Conservation (phyloP, 2,113 vertebrate species). For the Nesogale talazaci region DNA sequence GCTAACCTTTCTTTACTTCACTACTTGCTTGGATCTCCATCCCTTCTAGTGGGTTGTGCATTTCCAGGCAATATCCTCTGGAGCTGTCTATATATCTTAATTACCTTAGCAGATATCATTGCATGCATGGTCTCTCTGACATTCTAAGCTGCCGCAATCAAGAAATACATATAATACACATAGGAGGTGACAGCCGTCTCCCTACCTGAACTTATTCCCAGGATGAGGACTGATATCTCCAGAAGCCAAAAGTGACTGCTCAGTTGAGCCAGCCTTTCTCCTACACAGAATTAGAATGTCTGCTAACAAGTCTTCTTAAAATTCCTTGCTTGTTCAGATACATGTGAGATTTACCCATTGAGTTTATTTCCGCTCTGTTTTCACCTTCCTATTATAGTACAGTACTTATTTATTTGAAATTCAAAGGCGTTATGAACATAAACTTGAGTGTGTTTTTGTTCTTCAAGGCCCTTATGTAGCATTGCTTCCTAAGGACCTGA, state of each 20-base stretch:
- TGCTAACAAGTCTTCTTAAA: constrained; percentile 39
- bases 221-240: constrained; percentile 58
- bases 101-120: constrained; percentile 76
- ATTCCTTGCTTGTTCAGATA: constrained; percentile 58
- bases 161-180: constrained; percentile 65
- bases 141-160: constrained; percentile 70
- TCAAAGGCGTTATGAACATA: constrained; percentile 45
- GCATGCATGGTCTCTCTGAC: constrained; percentile 73
- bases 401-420: constrained; percentile 46
- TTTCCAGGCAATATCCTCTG: constrained; percentile 66
- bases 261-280: constrained; percentile 51
- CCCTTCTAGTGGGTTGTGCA: constrained; percentile 69
- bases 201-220: constrained; percentile 56
- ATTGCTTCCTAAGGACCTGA: neutral
- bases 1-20: constrained; percentile 54
- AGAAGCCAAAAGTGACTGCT: constrained; percentile 51
- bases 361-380: constrained; percentile 36
- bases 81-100: constrained; percentile 69
- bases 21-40: constrained; percentile 54
- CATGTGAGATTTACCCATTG: neutral
- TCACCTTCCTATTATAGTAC: neutral
- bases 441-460: constrained; percentile 20
- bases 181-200: constrained; percentile 28
- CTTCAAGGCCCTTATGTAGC: constrained; percentile 33
- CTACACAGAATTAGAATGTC: constrained; percentile 50